Evolutionary conservation across 2,797 vertebrate species (phyloP).

Genomic region (Brachyrhaphis roseni): DNA sequence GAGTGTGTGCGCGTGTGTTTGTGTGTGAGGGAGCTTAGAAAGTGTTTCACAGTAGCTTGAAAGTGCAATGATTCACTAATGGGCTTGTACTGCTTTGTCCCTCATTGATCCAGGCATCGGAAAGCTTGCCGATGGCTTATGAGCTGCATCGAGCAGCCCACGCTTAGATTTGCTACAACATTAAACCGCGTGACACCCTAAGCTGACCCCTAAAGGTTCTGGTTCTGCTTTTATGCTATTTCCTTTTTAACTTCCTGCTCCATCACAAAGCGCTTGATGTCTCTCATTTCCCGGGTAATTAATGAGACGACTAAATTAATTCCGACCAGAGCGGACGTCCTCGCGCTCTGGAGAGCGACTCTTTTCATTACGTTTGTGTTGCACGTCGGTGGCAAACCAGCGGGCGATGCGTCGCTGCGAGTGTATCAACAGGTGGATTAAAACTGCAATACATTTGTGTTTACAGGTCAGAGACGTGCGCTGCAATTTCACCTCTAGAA

Average conservation of each 20-base stretch:
- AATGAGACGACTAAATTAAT: conserved; percentile 46
- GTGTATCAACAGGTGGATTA: conserved; percentile 35
- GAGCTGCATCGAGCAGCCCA: conserved; percentile 58
- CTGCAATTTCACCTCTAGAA: conserved; percentile 47
- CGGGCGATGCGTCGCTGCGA: conserved; percentile 33
- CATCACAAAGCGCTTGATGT: conserved; percentile 9
- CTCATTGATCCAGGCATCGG: conserved; percentile 68
- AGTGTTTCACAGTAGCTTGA: conserved; percentile 54
- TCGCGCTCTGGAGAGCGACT: conserved; percentile 34
- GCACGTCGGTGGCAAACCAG: conserved; percentile 36
- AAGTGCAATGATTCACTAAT: conserved; percentile 73
- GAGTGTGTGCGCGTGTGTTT: conserved; percentile 2
- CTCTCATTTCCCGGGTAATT: conserved; percentile 26
- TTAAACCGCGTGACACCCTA: conserved; percentile 58
- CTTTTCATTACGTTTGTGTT: conserved; percentile 27
- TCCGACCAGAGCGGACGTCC: conserved; percentile 37
- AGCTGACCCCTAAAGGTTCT: conserved; percentile 46
- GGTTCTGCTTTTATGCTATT: conserved; percentile 31
- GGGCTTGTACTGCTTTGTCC: conserved; percentile 61
- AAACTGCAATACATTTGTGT: conserved; percentile 29
- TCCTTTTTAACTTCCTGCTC: conserved; percentile 31
- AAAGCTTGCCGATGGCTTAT: conserved; percentile 57
- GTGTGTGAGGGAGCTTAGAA: conserved; percentile 17
- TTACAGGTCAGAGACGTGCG: conserved; percentile 40
- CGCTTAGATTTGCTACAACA: conserved; percentile 51